Base-by-base conservation (phyloP, 1,140 invertebrate genomes). In the Thaumetopoea pityocampa region DNA sequence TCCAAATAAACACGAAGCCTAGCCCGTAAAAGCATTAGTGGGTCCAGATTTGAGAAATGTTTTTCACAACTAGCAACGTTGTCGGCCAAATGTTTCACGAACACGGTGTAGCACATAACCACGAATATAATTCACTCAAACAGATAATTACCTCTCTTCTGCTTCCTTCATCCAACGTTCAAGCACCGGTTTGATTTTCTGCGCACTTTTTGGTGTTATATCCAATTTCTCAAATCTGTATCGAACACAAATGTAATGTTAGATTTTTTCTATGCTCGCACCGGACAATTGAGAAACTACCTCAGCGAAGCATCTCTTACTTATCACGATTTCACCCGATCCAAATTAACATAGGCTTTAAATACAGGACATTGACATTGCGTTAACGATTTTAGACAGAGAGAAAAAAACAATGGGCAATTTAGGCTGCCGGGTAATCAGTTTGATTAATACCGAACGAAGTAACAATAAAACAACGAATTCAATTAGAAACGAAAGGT, bases 151-250 rank as follows among this genome's bases (percentile, higher is more conserved):
- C 93, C 94, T 96, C 88, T 96, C 95, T 89, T 98, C 96, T 16
- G 96, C 96, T 86, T 98, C 96, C 85, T 94, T 94, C 96, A 99
- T 98, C 97, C 97, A 99, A 85, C 93, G 90, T 86, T 98, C 97
- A 68, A 99, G 89, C 49, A 99, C 97, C 54, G 97, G 97, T 87
- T 98, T 98, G 70, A 99, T 99, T 91, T 98, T 99, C 88, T 98
- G 95, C 54, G 97, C 97, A 90, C 96, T 98, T 89, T 98, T 98
- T 79, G 97, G 97, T 72, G 97, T 99, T 68, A 99, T 99, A 88
- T 99, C 97, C 85, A 99, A 89, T 89, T 99, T 99, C 88, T 99
- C 97, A 91, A 99, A 99, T 93, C 97, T 98, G 85, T 77, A 85
- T 79, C 74, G 73, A 77, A 85, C 85, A 86, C 78, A 85, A 85